Conservation (phyloP, 2,888 invertebrate genomes). For the Epiblema foenella region DNA sequence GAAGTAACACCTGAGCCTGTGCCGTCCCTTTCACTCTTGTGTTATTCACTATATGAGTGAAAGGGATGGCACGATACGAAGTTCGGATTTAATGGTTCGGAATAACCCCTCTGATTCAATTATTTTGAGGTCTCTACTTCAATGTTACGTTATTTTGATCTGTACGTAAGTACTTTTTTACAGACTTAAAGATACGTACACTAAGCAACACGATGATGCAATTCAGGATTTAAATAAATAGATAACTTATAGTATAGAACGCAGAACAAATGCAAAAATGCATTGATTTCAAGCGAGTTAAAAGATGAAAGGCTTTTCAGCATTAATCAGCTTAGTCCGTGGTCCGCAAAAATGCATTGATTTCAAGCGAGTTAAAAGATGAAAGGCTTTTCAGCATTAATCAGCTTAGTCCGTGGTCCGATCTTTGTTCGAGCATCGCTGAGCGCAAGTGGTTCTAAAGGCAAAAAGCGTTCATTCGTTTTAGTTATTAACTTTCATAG, state of each 20-base stretch:
- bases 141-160: too few species aligned
- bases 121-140: too few species aligned
- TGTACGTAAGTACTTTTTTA: too few species aligned
- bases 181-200: too few species aligned
- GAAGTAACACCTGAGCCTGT: too few species aligned
- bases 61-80: too few species aligned
- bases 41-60: too few species aligned
- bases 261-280: background rate
- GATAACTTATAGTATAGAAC: background rate
- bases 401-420: constrained; percentile 9
- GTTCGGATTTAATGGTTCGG: too few species aligned
- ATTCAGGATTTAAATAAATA: background rate
- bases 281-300: background rate
- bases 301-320: constrained; percentile 15
- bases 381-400: constrained; percentile 19
- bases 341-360: constrained; percentile 5
- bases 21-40: too few species aligned
- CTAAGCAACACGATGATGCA: too few species aligned
- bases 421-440: constrained; percentile 7
- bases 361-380: background rate
- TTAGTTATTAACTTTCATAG: background rate
- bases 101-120: too few species aligned
- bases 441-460: constrained; percentile 1
- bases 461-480: background rate
- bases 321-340: constrained; percentile 17